Evolutionary conservation across 2,888 invertebrate species (phyloP), one percentile per base, ranked within the genome.

Genomic region (Lepidonotus clava): DNA sequence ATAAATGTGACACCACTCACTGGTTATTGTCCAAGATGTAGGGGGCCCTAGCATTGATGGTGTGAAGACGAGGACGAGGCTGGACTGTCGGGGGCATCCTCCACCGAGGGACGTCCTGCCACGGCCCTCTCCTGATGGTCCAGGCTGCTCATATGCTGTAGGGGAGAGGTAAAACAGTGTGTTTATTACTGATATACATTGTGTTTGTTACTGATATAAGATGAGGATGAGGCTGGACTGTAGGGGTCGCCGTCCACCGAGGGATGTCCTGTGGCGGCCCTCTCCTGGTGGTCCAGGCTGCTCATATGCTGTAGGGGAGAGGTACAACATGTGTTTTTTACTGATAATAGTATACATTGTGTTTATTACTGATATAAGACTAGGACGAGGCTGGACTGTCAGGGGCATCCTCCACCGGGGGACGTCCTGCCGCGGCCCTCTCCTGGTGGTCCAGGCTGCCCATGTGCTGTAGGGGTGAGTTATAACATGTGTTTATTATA

Each of bases 1-100:
- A n/a, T n/a, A n/a, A n/a, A n/a, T n/a, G n/a, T n/a, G n/a, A n/a
- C n/a, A n/a, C n/a, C n/a, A n/a, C n/a, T n/a, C n/a, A n/a, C n/a
- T n/a, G n/a, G n/a, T n/a, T n/a, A n/a, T 61, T 61, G 61, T 61
- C 24, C 11, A 28, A 32, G 61, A n/a, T 61, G 28, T 61, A 38
- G 76, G 76, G 18, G 40, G 76, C 40, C 76, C 76, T 76, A 76
- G 36, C 76, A 76, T 34, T 76, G 76, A n/a, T 76, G 76, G 21
- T 76, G 76, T 76, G 76, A 76, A 36, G 76, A 76, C 21, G 76
- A 76, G 14, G 66, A 66, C 4, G 76, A 76, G 40, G 76, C 76
- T 18, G 76, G 76, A 76, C 76, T 76, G 76, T 76, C 76, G 40
- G 76, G 76, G 38, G 76, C 36, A 6, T 76, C 76, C 14, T 76